Base-by-base conservation (phyloP, 2,113 vertebrate species). In the Pleuronectes platessa region DNA sequence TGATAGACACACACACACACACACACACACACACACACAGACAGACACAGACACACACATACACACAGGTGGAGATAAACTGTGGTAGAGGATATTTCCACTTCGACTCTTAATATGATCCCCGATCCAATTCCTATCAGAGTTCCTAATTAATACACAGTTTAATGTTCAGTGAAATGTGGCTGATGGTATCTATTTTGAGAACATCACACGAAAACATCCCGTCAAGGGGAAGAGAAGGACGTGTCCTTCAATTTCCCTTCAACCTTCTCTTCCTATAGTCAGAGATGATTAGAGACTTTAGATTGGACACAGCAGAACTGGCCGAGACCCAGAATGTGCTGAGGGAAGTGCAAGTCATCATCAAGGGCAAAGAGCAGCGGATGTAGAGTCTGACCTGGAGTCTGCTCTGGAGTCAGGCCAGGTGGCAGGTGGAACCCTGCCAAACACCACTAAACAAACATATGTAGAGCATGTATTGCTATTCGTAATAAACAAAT, bases 311-410 rank as follows among this genome's bases (percentile, higher is more conserved):
- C 67, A 26, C 70, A 83, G 68, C 75, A 76, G 67, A n/a, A 49
- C 59, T 88, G 86, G 79, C 86, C 59, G 47, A 74, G 58, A 61
- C 49, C 75, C 81, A 82, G 59, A 63, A 14, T 61, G 2, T 53
- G 20, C 51, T n/a, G 18, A 81, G 56, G 51, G 63, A 87, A 86
- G 61, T 81, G 86, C 75, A 84, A 84, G 78, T 86, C 83, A 89
- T 70, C 14, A 7, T 83, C 85, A 90, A 90, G 83, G 83, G 73
- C 83, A 89, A 66, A 72, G 45, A 79, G 40, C 60, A 53, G 53
- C 26, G 66, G 71, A 73, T 77, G 64, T 53, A 60, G 56, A 18
- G 54, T 72, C 15, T 62, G 26, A 3, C 4, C 26, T 27, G 26
- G 26, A 27, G 26, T 4, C 26, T 31, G 56, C 20, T 69, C 65